Evolutionary conservation across 2,113 vertebrate species (phyloP), one percentile per base, ranked within the genome.

Genomic region (Archilochus colubris): DNA sequence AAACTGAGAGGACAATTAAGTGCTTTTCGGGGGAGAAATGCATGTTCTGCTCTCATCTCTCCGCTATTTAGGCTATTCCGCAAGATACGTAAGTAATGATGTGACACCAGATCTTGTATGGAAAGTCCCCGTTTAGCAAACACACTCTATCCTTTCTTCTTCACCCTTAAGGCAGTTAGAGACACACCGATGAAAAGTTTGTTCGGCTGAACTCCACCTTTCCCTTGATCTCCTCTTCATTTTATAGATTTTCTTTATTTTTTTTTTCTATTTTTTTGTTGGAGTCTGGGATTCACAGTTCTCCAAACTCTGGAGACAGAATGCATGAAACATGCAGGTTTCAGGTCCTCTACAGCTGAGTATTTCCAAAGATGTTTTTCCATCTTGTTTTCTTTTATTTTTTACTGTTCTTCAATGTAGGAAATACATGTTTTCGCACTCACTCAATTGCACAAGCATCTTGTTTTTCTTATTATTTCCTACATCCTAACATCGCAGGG

Each of bases 221-320:
- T 54, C 2, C 30, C 20, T 46, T 62, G 9, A 55, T 70, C 0
- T 0, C 4, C 33, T 28, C 5, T 19, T 43, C 40, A 40, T 40
- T 40, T 40, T 40, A 40, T 40, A 13, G 5, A 16, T 43, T 17
- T 30, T 3, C 3, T 21, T 14, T 5, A 48, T 8, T 23, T 6
- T 15, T 40, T 40, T 40, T 40, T 40, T 40, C 8, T 59, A 3
- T 57, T 36, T 67, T 76, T 76, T 55, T 53, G 18, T 19, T 19
- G 57, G n/a, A 46, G 25, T 30, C 58, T 53, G 48, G 72, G 12
- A n/a, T 67, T 51, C 58, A 57, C 28, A 10, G 3, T 76, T 58
- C 15, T 70, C 28, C 14, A 62, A 40, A 58, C 7, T 31, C 22
- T 30, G 19, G 46, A 48, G 20, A 48, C 18, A 48, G 20, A 21